phyloP scores from a whole-genome alignment of 2,797 vertebrate species.

The Coreius guichenoti region DNA sequence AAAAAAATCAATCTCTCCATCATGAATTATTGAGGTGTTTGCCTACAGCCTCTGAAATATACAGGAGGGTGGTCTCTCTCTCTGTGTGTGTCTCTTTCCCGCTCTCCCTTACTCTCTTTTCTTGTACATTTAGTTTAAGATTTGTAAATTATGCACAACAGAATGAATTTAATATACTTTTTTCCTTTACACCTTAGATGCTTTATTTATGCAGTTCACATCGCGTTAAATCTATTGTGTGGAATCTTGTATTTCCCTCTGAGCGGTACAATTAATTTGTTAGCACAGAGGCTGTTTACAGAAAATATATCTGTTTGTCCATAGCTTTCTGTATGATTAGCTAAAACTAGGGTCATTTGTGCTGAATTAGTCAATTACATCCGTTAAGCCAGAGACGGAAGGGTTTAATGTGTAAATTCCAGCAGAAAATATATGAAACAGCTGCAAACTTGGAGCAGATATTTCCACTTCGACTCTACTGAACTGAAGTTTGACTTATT shows the following conservation, averaged over 20 bases:
- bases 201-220: constrained; percentile 18
- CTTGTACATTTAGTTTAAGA: constrained; percentile 52
- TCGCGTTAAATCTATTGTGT: neutral
- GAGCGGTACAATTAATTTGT: constrained; percentile 14
- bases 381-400: constrained; percentile 37
- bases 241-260: constrained; percentile 9
- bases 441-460: constrained; percentile 93
- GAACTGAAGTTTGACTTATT: constrained; percentile 36
- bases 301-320: constrained; percentile 44
- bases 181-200: neutral
- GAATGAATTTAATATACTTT: constrained; percentile 30
- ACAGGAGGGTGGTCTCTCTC: constrained; percentile 72
- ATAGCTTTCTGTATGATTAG: constrained; percentile 35
- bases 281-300: constrained; percentile 16
- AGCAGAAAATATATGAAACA: constrained; percentile 74
- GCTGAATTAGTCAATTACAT: constrained; percentile 54
- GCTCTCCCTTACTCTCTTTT: constrained; percentile 71
- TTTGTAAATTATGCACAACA: constrained; percentile 51
- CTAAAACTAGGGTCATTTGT: constrained; percentile 40
- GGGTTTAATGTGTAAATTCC: constrained; percentile 37
- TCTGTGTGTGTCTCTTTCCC: constrained; percentile 43
- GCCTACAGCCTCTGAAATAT: constrained; percentile 86
- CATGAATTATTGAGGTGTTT: constrained; percentile 94
- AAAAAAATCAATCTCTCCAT: constrained; percentile 71
- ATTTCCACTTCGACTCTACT: constrained; percentile 59